Evolutionary conservation across 2,888 invertebrate genomes (phyloP).

Genomic region (Pachymerium ferrugineum): DNA sequence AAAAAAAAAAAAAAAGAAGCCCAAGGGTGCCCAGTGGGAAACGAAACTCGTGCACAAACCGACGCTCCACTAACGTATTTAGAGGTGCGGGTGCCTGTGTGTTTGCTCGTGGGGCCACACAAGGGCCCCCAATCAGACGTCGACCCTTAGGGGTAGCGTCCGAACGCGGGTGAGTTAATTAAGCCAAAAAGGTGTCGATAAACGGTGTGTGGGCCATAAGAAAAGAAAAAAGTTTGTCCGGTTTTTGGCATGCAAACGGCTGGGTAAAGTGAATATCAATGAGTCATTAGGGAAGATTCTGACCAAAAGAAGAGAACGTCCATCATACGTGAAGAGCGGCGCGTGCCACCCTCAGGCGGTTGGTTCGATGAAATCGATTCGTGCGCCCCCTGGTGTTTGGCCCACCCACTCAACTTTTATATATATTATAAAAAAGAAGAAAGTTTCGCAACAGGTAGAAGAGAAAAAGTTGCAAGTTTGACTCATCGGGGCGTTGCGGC

Average conservation of each 20-base stretch:
- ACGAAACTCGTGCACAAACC: conserved; percentile 8
- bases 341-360: conserved; percentile 1
- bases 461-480: too few relatives aligned
- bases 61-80: conserved; percentile 15
- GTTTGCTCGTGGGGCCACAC: conserved; percentile 11
- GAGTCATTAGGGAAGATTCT: conserved; percentile 4
- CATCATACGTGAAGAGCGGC: neutral
- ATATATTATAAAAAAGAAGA: too few relatives aligned
- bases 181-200: neutral
- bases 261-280: neutral
- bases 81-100: conserved; percentile 14
- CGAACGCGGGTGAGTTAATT: neutral
- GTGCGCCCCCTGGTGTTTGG: neutral
- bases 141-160: neutral
- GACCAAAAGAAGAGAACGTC: conserved; percentile 3
- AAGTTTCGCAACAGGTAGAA: neutral
- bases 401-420: too few relatives aligned
- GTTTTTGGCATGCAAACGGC: neutral
- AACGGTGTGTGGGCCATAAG: too few relatives aligned
- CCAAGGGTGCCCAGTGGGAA: neutral
- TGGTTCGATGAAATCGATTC: neutral
- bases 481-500: neutral
- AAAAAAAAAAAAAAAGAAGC: neutral
- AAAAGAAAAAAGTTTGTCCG: neutral
- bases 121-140: conserved; percentile 4